These are phyloP conservation scores for Siphamia tubifer DNA, from an alignment of 2,113 vertebrate genomes.

Conservation along the genomic window DNA sequence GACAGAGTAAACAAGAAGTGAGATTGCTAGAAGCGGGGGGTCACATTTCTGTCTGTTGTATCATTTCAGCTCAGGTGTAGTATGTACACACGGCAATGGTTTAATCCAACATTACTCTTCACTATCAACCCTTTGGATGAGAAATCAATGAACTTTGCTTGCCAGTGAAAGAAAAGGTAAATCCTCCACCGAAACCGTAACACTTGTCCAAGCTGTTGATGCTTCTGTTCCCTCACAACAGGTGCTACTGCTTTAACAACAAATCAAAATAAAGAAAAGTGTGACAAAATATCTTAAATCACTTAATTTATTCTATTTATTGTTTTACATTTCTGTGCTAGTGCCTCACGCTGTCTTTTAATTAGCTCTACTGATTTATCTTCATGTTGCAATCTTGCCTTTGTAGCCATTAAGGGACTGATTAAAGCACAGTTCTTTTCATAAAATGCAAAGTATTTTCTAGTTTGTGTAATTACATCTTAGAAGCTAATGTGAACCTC, in stretches of 20 bases:
- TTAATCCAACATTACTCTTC: not conserved
- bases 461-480: too few relatives aligned
- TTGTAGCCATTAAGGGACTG: not conserved
- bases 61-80: conserved; percentile 34
- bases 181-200: not conserved
- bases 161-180: conserved; percentile 10
- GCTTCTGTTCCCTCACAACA: not conserved
- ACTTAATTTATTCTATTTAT: too few relatives aligned
- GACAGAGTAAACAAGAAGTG: conserved; percentile 59
- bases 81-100: not conserved
- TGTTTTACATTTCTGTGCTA: too few relatives aligned
- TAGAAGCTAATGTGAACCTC: not conserved
- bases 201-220: not conserved
- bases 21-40: conserved; percentile 41
- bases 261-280: not conserved
- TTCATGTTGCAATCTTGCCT: not conserved
- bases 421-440: not conserved
- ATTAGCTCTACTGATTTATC: not conserved
- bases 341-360: not conserved
- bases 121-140: not conserved
- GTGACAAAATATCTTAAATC: not conserved
- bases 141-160: not conserved
- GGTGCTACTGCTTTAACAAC: not conserved
- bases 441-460: not conserved
- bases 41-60: conserved; percentile 20